Evolutionary conservation across 2,797 vertebrate species (phyloP), one percentile per base, ranked within the genome.

Genomic region (Scarus forsteni): DNA sequence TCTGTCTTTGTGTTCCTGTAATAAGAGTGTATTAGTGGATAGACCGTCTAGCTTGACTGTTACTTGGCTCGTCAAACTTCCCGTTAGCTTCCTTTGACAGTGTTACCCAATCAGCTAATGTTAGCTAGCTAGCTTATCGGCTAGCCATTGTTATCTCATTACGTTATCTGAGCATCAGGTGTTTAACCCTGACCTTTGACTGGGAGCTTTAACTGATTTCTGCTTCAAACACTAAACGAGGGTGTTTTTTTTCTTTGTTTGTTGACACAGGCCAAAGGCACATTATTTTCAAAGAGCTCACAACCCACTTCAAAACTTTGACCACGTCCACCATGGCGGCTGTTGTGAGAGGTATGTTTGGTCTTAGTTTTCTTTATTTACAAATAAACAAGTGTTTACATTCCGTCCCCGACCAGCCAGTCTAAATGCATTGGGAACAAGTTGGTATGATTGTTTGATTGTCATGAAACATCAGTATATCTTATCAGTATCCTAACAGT

Each of bases 331-430:
- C 51, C 67, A 95, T 94, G 93, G 77, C 90, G 9, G 64, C 90
- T 19, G 73, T 70, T 51, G 84, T 90, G 53, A 93, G 93, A 90
- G 85, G 94, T 95, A 67, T 18, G 81, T 19, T 7, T 6, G 1
- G 38, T 39, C 7, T 3, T n/a, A 54, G 19, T 19, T 66, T 18
- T 16, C 0, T 42, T 39, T 8, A 39, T 7, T 54, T 66, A n/a
- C 14, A 10, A 9, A 3, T 6, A 13, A 13, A 7, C 3, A n/a
- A 7, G 2, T 19, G 10, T 44, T 16, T 18, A 46, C 7, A 10
- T 46, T n/a, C 39, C 7, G 8, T 13, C 14, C 16, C 35, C 36
- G 16, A 45, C 40, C 6, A 50, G 4, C 8, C 13, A 10, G n/a
- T 38, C 42, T 1, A 14, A 53, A 40, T 8, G 8, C 13, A 35